Evolutionary conservation across 1,140 invertebrate genomes (phyloP).

Genomic region (Caerostris extrusa): DNA sequence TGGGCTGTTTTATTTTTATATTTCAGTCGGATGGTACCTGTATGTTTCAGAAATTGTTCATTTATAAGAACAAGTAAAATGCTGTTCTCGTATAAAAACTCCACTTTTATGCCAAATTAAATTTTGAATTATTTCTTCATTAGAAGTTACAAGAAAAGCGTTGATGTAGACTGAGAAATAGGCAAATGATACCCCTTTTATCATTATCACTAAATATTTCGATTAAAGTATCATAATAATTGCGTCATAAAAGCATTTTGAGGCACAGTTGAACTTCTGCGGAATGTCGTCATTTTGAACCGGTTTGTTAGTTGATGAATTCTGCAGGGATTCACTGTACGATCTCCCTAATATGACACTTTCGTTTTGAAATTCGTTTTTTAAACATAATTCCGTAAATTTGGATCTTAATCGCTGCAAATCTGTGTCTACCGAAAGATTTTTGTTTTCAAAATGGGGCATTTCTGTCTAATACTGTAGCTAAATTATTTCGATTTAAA

Average conservation of each 20-base stretch:
- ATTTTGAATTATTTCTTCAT: constrained; percentile 82
- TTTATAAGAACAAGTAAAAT: constrained; percentile 98
- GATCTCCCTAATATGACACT: neutral
- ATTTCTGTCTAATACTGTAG: constrained; percentile 99
- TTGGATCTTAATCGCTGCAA: neutral
- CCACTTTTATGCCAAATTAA: constrained; percentile 99
- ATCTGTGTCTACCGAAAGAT: constrained; percentile 84
- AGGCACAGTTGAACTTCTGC: neutral
- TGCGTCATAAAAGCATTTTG: neutral
- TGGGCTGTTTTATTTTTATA: constrained; percentile 96
- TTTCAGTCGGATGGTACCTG: constrained; percentile 96
- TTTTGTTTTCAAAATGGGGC: constrained; percentile 99
- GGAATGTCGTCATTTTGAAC: neutral
- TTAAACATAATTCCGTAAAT: neutral
- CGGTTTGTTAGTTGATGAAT: neutral
- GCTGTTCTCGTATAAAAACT: constrained; percentile 98
- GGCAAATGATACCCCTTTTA: too few species aligned
- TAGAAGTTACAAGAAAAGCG: neutral
- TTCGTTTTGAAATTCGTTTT: neutral
- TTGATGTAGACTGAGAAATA: too few species aligned
- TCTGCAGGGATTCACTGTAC: neutral
- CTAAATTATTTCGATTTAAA: constrained; percentile 97
- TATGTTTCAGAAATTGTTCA: constrained; percentile 96
- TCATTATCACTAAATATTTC: neutral
- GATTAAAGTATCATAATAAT: neutral